These are phyloP conservation scores for Megalopta genalis DNA, from an alignment of 1,140 invertebrate species.

Conservation along the genomic window DNA sequence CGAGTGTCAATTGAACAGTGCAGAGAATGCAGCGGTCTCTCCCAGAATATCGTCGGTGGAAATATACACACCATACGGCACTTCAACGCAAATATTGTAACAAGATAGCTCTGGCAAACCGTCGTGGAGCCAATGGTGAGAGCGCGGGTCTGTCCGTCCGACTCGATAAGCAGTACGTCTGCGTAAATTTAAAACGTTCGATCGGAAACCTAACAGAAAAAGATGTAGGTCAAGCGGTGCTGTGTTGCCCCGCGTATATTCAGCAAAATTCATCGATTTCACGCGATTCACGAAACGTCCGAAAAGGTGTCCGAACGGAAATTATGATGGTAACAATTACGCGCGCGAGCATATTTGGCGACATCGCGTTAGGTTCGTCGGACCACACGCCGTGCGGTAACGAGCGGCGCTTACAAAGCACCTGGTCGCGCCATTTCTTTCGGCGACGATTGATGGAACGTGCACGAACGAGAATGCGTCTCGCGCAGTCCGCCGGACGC, in stretches of 20 bases:
- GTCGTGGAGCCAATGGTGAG: neutral
- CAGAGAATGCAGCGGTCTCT: neutral
- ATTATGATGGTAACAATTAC: conserved; percentile 15
- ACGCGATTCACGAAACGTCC: neutral
- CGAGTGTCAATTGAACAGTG: neutral
- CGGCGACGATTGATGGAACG: neutral
- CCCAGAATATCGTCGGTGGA: neutral
- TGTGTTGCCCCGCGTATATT: neutral
- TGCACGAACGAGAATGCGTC: neutral
- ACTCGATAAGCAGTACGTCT: conserved; percentile 26
- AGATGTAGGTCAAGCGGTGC: conserved; percentile 21
- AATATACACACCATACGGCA: neutral
- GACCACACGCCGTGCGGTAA: neutral
- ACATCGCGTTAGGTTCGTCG: neutral
- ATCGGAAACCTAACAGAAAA: conserved; percentile 8
- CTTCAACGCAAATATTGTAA: conserved; percentile 17
- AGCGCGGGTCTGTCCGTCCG: too few relatives aligned
- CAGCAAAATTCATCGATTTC: conserved; percentile 3
- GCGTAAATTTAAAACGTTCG: conserved; percentile 33
- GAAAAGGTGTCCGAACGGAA: neutral
- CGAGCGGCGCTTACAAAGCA: conserved; percentile 31
- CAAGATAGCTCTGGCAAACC: conserved; percentile 7
- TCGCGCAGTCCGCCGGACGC: neutral
- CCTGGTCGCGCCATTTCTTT: conserved; percentile 4
- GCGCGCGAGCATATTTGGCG: conserved; percentile 18